These are phyloP conservation scores for Sakesphorus luctuosus DNA, from an alignment of 2,113 vertebrate species.

Conservation along the genomic window DNA sequence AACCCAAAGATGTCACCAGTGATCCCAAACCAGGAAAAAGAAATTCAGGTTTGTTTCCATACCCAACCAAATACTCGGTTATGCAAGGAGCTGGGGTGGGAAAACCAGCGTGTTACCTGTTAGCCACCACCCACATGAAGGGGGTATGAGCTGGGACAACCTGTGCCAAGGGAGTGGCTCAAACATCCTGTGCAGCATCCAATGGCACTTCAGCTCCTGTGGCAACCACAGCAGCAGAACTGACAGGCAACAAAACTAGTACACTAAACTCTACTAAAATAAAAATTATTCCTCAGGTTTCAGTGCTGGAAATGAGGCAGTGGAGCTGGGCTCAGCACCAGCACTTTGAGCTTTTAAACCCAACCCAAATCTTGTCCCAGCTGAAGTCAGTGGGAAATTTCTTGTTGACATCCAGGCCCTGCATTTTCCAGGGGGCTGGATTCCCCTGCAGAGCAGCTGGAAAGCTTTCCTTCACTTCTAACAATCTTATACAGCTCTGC, in stretches of 20 bases:
- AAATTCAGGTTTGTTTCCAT: background rate
- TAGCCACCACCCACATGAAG: background rate
- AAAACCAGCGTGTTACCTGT: background rate
- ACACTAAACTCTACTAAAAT: background rate
- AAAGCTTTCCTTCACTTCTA: background rate
- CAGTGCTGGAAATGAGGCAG: background rate
- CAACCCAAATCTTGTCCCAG: background rate
- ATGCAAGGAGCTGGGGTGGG: background rate
- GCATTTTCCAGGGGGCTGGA: background rate
- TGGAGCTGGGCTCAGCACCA: background rate
- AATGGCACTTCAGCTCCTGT: background rate
- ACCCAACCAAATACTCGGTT: background rate
- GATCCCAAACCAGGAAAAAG: background rate
- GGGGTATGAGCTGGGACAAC: background rate
- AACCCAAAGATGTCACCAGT: background rate
- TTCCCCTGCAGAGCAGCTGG: background rate
- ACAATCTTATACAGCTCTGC: background rate
- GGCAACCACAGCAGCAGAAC: background rate
- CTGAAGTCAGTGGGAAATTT: background rate
- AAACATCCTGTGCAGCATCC: accelerated
- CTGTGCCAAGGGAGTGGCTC: background rate
- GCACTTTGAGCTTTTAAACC: background rate
- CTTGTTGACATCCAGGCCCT: background rate
- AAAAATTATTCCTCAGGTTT: background rate
- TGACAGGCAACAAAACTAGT: background rate